Conservation (phyloP, 2,888 invertebrate genomes). For the Acleris cristana region DNA sequence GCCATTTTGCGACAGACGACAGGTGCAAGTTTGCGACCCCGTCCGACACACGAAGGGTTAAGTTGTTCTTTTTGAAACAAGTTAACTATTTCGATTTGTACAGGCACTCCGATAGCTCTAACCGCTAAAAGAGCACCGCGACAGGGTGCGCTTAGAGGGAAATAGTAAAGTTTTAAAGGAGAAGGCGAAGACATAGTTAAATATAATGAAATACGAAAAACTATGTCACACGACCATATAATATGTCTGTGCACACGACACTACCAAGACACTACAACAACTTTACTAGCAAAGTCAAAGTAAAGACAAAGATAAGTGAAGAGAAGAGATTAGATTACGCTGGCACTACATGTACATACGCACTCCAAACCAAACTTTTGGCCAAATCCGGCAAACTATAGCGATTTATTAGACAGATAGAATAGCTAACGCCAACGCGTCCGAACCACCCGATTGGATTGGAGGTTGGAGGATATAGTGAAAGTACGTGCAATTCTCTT, state of each 20-base stretch:
- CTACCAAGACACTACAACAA: neutral
- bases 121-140: constrained; percentile 85
- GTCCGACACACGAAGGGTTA: too few species aligned
- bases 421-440: too few species aligned
- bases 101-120: constrained; percentile 81
- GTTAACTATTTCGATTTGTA: constrained; percentile 78
- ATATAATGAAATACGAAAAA: neutral
- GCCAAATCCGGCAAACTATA: too few species aligned
- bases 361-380: too few species aligned
- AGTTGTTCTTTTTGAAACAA: constrained; percentile 85
- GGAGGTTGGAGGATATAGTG: too few species aligned
- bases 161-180: constrained; percentile 82
- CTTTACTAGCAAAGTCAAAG: neutral
- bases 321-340: too few species aligned
- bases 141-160: constrained; percentile 85
- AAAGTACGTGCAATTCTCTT: too few species aligned
- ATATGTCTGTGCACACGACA: neutral
- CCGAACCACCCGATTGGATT: too few species aligned
- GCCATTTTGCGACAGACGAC: too few species aligned
- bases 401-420: too few species aligned
- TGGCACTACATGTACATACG: too few species aligned
- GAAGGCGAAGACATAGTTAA: constrained; percentile 46
- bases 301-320: neutral
- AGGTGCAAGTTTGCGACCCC: too few species aligned
- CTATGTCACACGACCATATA: neutral